These are phyloP conservation scores for Poeciliopsis gracilis DNA, from an alignment of 2,797 vertebrate genomes.

Conservation along the genomic window DNA sequence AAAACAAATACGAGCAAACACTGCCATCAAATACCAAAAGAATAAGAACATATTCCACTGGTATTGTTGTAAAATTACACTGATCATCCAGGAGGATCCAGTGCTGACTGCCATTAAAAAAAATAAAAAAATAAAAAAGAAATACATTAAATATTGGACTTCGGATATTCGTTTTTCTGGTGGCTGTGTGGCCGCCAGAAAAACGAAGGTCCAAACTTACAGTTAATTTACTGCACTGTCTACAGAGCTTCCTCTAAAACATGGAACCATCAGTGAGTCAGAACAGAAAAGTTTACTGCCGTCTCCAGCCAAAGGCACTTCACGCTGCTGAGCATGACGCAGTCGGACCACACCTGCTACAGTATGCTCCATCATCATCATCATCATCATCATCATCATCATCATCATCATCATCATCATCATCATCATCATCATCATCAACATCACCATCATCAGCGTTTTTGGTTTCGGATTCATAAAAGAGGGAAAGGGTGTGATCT, in stretches of 20 bases:
- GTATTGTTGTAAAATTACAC: constrained; percentile 6
- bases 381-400: background rate
- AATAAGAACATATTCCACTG: constrained; percentile 18
- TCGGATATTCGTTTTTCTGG: constrained; percentile 9
- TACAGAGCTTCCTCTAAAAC: constrained; percentile 21
- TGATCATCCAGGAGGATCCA: constrained; percentile 8
- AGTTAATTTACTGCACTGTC: constrained; percentile 23
- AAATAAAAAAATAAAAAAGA: constrained; percentile 17
- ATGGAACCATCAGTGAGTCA: constrained; percentile 32
- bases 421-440: constrained; percentile 7
- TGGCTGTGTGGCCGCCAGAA: constrained; percentile 9
- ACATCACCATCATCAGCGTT: constrained; percentile 8
- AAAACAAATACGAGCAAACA: constrained; percentile 29
- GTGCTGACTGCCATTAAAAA: constrained; percentile 12
- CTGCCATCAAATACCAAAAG: constrained; percentile 15
- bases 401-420: constrained; percentile 8
- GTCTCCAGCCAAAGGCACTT: constrained; percentile 93
- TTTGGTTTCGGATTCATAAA: constrained; percentile 73
- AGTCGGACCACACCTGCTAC: constrained; percentile 57
- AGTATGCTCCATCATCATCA: constrained; percentile 31
- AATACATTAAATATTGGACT: constrained; percentile 17
- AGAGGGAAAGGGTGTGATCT: constrained; percentile 15
- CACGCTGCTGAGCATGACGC: constrained; percentile 85
- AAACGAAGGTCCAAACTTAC: constrained; percentile 6
- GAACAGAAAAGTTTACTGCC: constrained; percentile 39